phyloP scores from a whole-genome alignment of 2,113 vertebrate species.

The Cyanoderma ruficeps region DNA sequence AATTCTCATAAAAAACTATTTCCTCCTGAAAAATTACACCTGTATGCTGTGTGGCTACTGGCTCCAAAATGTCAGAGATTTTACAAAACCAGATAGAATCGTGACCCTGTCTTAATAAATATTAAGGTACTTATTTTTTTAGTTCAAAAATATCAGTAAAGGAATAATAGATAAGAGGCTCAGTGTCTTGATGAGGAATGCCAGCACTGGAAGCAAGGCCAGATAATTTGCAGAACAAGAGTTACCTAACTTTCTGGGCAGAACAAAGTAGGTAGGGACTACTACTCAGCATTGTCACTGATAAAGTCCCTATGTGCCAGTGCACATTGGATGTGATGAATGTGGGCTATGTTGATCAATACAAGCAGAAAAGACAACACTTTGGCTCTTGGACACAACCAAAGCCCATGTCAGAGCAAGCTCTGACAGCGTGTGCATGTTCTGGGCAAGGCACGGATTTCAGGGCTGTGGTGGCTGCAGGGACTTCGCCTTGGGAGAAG shows the following conservation, averaged over 20 bases:
- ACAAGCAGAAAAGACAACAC: neutral
- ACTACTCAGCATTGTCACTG: accelerated
- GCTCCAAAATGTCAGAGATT: neutral
- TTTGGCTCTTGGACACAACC: neutral
- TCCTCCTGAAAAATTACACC: neutral
- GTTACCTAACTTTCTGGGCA: neutral
- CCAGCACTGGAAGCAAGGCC: neutral
- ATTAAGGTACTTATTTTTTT: neutral
- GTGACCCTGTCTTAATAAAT: neutral
- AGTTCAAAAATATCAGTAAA: neutral
- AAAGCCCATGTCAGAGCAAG: accelerated
- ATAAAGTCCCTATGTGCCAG: neutral
- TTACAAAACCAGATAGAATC: neutral
- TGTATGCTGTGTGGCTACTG: neutral
- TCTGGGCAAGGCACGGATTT: neutral
- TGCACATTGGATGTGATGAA: accelerated
- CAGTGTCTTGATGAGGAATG: accelerated
- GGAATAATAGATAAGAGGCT: neutral
- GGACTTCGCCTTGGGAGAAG: neutral
- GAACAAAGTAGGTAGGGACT: neutral
- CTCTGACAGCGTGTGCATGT: accelerated
- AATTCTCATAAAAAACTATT: neutral
- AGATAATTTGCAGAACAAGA: neutral
- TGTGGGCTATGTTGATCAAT: neutral
- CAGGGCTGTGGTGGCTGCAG: neutral